Base-by-base conservation (phyloP, 2,797 vertebrate genomes). In the Gymnothorax javanicus region DNA sequence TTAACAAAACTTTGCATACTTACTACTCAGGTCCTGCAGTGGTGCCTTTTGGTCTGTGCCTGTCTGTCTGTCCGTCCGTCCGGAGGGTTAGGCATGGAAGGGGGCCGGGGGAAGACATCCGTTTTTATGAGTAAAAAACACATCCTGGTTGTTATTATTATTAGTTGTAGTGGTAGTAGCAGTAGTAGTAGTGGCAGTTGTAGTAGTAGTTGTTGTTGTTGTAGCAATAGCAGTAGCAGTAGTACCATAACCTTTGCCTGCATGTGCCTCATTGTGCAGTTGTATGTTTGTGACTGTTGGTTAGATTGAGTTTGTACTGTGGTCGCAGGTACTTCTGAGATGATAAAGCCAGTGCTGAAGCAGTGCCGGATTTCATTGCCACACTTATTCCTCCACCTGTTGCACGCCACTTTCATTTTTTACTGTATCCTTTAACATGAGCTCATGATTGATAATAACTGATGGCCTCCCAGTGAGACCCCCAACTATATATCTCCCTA, bases 211-310 rank as follows among this genome's bases (percentile, higher is more conserved):
- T 43, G 33, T 43, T 43, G 33, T 43, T 43, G 33, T 43, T 43
- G 33, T 43, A 43, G 33, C 33, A 43, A 2, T 43, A 43, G 33
- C 33, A 1, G 33, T 43, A 43, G 33, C 33, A 1, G 33, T 43
- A 43, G 33, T 43, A 43, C 33, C 33, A 43, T 43, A 43, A 43
- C 33, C 2, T 1, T 43, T 43, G 33, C 69, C 7, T 82, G 85
- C 20, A 4, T 43, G 15, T 86, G 60, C 57, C 77, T 56, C 77
- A 56, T 23, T 82, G 79, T 86, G 77, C 9, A 4, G 13, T 5
- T 25, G 3, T 20, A 11, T 25, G 33, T 27, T 77, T 75, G 82
- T 85, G 60, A 86, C 77, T 94, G 89, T 75, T 83, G 88, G 84
- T 82, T 82, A 52, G 50, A 52, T 20, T 54, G 52, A 23, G 50